These are phyloP conservation scores for Sesamia nonagrioides DNA, from an alignment of 1,140 invertebrate genomes.

Conservation along the genomic window DNA sequence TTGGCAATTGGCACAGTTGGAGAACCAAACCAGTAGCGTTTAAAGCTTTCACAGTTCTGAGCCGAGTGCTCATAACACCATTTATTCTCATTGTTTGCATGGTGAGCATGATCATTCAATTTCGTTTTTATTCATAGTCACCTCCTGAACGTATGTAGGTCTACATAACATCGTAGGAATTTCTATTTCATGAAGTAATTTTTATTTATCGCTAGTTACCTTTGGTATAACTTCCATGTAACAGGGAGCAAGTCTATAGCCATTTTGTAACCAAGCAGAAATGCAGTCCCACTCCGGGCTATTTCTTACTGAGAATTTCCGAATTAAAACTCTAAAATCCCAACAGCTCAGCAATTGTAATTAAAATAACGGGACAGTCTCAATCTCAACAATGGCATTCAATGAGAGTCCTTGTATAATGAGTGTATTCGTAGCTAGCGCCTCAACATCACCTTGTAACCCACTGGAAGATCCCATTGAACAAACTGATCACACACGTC, in stretches of 20 bases:
- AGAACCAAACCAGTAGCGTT: slow-evolving; percentile 73
- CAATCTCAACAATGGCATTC: no score
- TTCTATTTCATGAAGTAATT: no score
- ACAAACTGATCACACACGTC: slow-evolving; percentile 89
- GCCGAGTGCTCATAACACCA: slow-evolving; percentile 82
- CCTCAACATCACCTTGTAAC: slow-evolving; percentile 80
- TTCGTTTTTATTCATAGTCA: slow-evolving; percentile 37
- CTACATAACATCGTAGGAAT: no score
- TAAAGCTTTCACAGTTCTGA: slow-evolving; percentile 74
- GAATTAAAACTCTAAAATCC: no score
- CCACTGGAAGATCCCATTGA: slow-evolving; percentile 86
- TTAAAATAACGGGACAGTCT: no score
- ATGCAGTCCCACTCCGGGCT: no score
- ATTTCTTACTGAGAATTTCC: no score
- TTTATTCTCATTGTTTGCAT: slow-evolving; percentile 82
- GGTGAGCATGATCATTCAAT: slow-evolving; percentile 54
- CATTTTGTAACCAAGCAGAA: no score
- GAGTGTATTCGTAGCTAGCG: slow-evolving; percentile 58
- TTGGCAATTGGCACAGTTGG: slow-evolving; percentile 88
- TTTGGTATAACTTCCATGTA: no score
- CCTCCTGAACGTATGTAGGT: background rate
- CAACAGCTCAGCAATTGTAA: no score
- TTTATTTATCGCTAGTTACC: no score
- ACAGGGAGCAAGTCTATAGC: no score
- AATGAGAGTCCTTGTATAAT: slow-evolving; percentile 28